Evolutionary conservation across 2,113 vertebrate genomes (phyloP), one percentile per base, ranked within the genome.

Genomic region (Ptyas mucosa): DNA sequence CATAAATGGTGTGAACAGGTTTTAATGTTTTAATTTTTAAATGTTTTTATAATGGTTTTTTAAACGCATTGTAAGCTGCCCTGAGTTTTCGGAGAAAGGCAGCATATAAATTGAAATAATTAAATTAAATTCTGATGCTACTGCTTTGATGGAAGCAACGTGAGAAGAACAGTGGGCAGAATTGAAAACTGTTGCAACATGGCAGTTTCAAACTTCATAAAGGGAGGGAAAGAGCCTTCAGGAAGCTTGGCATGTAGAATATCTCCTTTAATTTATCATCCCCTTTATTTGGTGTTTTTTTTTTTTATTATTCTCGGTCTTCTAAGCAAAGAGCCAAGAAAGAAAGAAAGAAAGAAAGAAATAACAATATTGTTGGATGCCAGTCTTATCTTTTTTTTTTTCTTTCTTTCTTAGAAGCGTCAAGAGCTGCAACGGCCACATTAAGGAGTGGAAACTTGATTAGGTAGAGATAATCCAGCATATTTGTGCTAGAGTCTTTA

Each of bases 361-460:
- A 58, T 7, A 8, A 69, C 10, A 91, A 85, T 90, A 85, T 51
- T 85, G 69, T 21, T 53, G 92, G 61, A 87, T 57, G 21, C 46
- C 3, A 57, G 51, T 89, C 88, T 90, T 51, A 92, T 88, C 15
- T 54, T 54, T 54, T 20, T 12, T 18, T 90, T 86, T 87, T 75
- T 23, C 0, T 0, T 75, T 43, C 89, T 85, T 93, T n/a, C n/a
- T n/a, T n/a, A 91, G 95, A 94, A 95, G 3, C 43, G 92, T 91
- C 88, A 87, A 91, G 52, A 91, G 69, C 39, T 64, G 88, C 58
- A 69, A 93, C 94, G 95, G 39, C 39, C 85, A 91, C 2, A 0
- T 91, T 93, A 93, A 94, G 94, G 52, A 57, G 91, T 91, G 39
- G 43, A 58, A 46, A 91, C 49, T 91, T 91, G 91, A 91, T 87